Percentiles rank a stretch among this genome's conserved stretches.
Conservation (phyloP, 2,113 vertebrate species). For the Thermophis baileyi region DNA sequence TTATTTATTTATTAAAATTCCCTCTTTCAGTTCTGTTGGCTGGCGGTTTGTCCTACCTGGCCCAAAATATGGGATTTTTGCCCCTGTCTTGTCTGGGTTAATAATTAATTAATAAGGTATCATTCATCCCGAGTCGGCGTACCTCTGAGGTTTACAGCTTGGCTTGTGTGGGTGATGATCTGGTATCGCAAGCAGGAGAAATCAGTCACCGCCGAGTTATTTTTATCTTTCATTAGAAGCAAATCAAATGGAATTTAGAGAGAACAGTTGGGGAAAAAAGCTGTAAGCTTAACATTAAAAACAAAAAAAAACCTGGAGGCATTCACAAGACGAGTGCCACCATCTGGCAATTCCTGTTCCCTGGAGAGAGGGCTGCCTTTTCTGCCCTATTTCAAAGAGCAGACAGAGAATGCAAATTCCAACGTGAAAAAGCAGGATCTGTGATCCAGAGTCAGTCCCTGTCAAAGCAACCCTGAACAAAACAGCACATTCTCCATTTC, state of each 20-base stretch:
- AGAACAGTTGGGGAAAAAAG: neutral
- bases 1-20: conserved; percentile 5
- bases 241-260: conserved; percentile 4
- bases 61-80: neutral
- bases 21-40: conserved; percentile 27
- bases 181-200: conserved; percentile 8
- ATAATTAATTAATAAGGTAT: conserved; percentile 26
- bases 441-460: neutral
- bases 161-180: neutral
- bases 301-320: neutral
- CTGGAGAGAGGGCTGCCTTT: neutral
- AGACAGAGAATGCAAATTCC: neutral
- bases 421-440: neutral
- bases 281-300: neutral
- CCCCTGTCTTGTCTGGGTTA: neutral
- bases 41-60: neutral
- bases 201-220: conserved; percentile 28
- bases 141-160: conserved; percentile 37
- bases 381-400: neutral
- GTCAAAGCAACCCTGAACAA: neutral
- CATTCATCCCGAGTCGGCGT: conserved; percentile 28
- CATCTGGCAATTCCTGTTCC: neutral
- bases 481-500: neutral
- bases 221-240: conserved; percentile 36
- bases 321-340: neutral